Evolutionary conservation across 2,888 invertebrate genomes (phyloP), one percentile per base, ranked within the genome.

Genomic region (Zootermopsis nevadensis): DNA sequence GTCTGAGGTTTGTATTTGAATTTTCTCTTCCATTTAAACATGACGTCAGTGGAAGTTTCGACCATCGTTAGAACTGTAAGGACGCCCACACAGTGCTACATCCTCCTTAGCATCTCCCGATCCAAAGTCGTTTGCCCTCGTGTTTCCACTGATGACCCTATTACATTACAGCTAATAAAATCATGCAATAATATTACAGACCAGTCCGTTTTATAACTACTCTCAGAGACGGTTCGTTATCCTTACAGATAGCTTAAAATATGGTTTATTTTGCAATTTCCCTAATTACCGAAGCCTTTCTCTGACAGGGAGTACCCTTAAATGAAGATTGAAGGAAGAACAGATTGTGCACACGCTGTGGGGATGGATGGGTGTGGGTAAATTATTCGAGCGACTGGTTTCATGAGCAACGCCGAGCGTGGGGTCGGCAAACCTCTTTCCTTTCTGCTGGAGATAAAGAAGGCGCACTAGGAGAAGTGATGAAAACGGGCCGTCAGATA

Each of bases 401-500:
- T 15, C 33, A 69, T 69, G 69, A 69, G 69, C 69, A 69, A 27
- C 30, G 33, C 69, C 15, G 6, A 69, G 33, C 69, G 3, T 69
- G 33, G 69, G 66, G 27, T 66, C n/a, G 66, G 31, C 31, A 31
- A 31, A 69, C 30, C 69, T 31, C 27, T 31, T 31, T 69, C 31
- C 69, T 31, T 15, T 69, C 15, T 12, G n/a, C 38, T 33, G n/a
- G 38, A 74, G 33, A 74, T 33, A 74, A 74, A 38, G 74, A 74
- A 38, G 74, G 74, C 33, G 60, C n/a, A 1, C 60, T 27, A 60
- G 60, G 60, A 60, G 38, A 74, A 74, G 74, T 30, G 74, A 74
- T 74, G 38, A 74, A 74, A 74, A 74, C 38, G 74, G 74, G 15
- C 38, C 35, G 22, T 38, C 38, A 38, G 74, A 74, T 74, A 74